These are phyloP conservation scores for Nomada goodeniana DNA, from an alignment of 2,888 invertebrate genomes.

Conservation along the genomic window DNA sequence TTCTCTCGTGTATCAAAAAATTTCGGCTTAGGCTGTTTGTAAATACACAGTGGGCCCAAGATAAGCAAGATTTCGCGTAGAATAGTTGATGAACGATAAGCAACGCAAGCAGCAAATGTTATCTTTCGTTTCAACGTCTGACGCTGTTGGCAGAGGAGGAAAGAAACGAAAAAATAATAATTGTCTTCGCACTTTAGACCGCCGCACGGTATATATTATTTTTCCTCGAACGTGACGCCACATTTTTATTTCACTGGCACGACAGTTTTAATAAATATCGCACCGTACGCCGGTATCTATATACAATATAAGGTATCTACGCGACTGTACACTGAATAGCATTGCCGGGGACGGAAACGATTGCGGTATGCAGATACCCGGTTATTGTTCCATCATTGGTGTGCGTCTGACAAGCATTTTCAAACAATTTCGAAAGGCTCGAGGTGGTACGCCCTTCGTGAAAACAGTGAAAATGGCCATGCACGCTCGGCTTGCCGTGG, in stretches of 20 bases:
- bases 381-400: neutral
- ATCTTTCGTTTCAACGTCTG: slow-evolving; percentile 8
- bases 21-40: slow-evolving; percentile 2
- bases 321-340: too few species aligned
- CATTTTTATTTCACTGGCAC: too few species aligned
- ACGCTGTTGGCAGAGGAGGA: neutral
- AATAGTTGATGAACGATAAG: slow-evolving; percentile 23
- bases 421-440: neutral
- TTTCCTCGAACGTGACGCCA: too few species aligned
- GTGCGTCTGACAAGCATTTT: neutral
- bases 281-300: too few species aligned
- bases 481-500: slow-evolving; percentile 53
- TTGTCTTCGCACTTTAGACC: neutral
- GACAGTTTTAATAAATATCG: too few species aligned
- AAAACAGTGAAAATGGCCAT: slow-evolving; percentile 46
- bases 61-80: slow-evolving; percentile 7
- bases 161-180: neutral
- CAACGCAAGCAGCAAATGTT: neutral
- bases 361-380: neutral
- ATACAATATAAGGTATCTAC: too few species aligned
- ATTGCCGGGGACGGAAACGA: neutral
- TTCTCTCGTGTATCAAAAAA: neutral
- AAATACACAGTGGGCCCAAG: neutral
- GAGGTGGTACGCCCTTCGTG: neutral
- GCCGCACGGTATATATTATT: too few species aligned